A percentile compares a stretch with the other conserved stretches of the same genome.
phyloP scores from a whole-genome alignment of 2,888 invertebrate species.

The Lymantria monacha region DNA sequence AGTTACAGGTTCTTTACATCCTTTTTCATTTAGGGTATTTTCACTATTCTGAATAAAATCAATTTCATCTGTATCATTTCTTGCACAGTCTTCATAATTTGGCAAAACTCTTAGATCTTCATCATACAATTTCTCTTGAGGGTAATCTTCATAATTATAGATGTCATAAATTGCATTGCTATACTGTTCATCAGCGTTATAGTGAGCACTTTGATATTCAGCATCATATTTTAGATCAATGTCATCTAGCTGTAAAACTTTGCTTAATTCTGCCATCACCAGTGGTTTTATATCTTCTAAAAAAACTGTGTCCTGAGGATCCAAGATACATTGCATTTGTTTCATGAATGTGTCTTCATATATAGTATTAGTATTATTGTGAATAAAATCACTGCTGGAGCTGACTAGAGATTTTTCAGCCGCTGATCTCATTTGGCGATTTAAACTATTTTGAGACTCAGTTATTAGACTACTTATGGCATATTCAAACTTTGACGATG shows the following conservation, averaged over 20 bases:
- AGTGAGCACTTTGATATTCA: conserved; percentile 30
- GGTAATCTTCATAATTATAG: conserved; percentile 31
- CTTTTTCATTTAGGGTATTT: not conserved
- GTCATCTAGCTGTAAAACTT: conserved; percentile 75
- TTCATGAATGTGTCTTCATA: conserved; percentile 90
- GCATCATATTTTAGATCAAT: conserved; percentile 48
- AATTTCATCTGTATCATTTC: conserved; percentile 15
- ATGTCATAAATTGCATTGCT: conserved; percentile 31
- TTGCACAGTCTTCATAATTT: conserved; percentile 18
- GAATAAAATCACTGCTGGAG: conserved; percentile 75
- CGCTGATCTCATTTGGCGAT: conserved; percentile 67
- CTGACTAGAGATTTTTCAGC: conserved; percentile 72
- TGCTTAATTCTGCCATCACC: conserved; percentile 82
- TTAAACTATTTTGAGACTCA: conserved; percentile 75
- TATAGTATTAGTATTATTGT: conserved; percentile 84
- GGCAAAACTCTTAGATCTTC: conserved; percentile 15
- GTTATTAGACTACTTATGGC: conserved; percentile 75
- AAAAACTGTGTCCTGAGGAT: conserved; percentile 80
- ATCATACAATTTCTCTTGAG: conserved; percentile 33
- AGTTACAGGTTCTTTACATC: conserved; percentile 24
- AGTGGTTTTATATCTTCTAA: conserved; percentile 82
- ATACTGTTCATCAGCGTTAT: conserved; percentile 28
- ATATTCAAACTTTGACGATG: conserved; percentile 78
- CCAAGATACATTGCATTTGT: conserved; percentile 82
- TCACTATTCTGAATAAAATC: conserved; percentile 10